Evolutionary conservation across 2,113 vertebrate species (phyloP).

Genomic region (Edolisoma coerulescens): DNA sequence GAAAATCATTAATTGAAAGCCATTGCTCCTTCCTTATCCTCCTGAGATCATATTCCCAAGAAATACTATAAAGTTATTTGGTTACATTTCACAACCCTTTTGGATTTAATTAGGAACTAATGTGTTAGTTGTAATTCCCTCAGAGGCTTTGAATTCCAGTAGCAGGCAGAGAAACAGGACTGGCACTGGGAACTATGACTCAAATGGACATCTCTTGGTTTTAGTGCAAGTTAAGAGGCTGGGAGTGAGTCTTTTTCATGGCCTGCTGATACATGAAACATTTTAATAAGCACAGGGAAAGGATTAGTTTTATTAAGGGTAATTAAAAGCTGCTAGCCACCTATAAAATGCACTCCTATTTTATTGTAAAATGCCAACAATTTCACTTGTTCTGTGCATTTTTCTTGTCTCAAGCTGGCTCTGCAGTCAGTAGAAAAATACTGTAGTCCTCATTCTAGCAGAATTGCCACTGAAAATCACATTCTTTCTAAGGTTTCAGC

Average conservation of each 20-base stretch:
- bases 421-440: neutral
- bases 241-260: neutral
- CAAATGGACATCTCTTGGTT: neutral
- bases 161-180: neutral
- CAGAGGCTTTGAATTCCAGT: conserved; percentile 14
- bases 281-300: conserved; percentile 52
- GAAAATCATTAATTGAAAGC: neutral
- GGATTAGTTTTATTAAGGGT: conserved; percentile 52
- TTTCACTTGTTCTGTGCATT: neutral
- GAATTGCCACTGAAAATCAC: neutral
- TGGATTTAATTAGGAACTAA: conserved; percentile 49
- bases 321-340: conserved; percentile 49
- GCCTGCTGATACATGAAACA: conserved; percentile 33
- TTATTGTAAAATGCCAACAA: conserved; percentile 17
- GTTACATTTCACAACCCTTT: conserved; percentile 48
- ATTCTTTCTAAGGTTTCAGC: neutral
- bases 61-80: conserved; percentile 25
- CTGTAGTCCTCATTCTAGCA: neutral
- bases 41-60: conserved; percentile 39
- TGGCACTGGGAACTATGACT: conserved; percentile 39
- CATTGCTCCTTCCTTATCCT: conserved; percentile 5
- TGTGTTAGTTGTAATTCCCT: conserved; percentile 49
- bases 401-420: neutral
- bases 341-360: conserved; percentile 39
- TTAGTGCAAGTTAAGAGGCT: neutral